Base-by-base conservation (phyloP, 2,888 invertebrate species). In the Apocheima hispidaria region DNA sequence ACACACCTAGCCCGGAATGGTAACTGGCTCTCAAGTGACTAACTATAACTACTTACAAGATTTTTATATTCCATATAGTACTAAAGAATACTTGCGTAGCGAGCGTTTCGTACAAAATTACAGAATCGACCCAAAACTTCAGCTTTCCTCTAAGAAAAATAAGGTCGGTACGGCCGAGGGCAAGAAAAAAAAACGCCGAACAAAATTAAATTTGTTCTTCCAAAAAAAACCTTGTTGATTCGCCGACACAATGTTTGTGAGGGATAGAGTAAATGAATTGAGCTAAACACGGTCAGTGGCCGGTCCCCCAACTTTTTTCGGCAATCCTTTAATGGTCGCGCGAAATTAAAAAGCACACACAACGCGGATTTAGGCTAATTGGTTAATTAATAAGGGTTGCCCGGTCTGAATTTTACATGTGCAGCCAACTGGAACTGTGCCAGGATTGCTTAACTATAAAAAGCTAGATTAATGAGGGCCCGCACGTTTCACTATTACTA, bases 361-460 rank as follows among this genome's bases (percentile, higher is more conserved):
- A 81, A 77, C 75, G 77, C 75, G 83, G 85, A 84, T 90, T 86
- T 79, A 75, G 83, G 78, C 81, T 90, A 91, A 92, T 91, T 91
- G 89, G 83, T 87, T 91, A 91, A 92, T 91, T 90, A 91, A 90
- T 90, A 90, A 89, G 84, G 83, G 72, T 74, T 69, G 75, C 65
- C 73, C 74, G 73, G 74, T 74, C 77, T 80, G 82, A 81, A 81
- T 81, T 85, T 85, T 84, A 85, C 83, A 88, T 80, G 82, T 76
- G 68, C 77, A 78, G 78, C 79, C 83, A 79, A 79, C 78, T 88
- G 88, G 90, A 85, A 76, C 69, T 66, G 66, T 70, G 90, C 88
- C 90, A 90, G 75, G 76, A 76, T 79, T 77, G 73, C 72, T 78
- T 74, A 74, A 76, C 74, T 78, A 80, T 84, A 86, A 87, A 85